Conservation (phyloP, 1,140 invertebrate species). For the Drosophila lowei region DNA sequence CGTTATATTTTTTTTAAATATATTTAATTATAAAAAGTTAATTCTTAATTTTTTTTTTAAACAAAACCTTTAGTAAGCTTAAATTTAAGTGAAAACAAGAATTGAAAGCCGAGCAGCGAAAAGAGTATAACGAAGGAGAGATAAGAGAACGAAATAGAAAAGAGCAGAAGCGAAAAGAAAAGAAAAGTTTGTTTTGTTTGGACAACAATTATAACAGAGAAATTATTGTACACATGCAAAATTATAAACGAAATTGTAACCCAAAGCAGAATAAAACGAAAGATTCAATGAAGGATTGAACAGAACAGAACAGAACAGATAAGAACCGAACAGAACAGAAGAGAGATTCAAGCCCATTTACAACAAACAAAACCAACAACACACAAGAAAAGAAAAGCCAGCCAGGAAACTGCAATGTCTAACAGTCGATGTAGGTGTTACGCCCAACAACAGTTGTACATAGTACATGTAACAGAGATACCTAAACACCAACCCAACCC, state of each 20-base stretch:
- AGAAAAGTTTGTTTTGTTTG: conserved; percentile 15
- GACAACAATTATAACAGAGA: conserved; percentile 13
- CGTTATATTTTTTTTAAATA: conserved; percentile 54
- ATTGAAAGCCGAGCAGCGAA: neutral
- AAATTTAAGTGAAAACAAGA: conserved; percentile 50
- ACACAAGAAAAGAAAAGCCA: conserved; percentile 2
- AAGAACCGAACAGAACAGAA: neutral
- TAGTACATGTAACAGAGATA: conserved; percentile 34
- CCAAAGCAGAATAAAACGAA: neutral
- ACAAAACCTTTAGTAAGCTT: conserved; percentile 57
- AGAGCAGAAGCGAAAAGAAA: neutral
- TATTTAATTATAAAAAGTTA: conserved; percentile 43
- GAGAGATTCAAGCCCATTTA: conserved; percentile 4
- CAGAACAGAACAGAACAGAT: neutral
- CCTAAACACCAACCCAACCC: conserved; percentile 6
- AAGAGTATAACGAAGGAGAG: conserved; percentile 14
- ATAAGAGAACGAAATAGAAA: conserved; percentile 27
- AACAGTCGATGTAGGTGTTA: conserved; percentile 38
- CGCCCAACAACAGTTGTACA: conserved; percentile 27
- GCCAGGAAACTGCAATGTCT: conserved; percentile 14
- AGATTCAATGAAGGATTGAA: conserved; percentile 1
- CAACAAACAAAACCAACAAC: conserved; percentile 8
- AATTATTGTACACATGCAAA: conserved; percentile 20
- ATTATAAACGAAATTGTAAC: conserved; percentile 5
- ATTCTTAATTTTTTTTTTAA: conserved; percentile 55